Evolutionary conservation across 2,113 vertebrate genomes (phyloP), one percentile per base, ranked within the genome.

Genomic region (Seriola rivoliana): DNA sequence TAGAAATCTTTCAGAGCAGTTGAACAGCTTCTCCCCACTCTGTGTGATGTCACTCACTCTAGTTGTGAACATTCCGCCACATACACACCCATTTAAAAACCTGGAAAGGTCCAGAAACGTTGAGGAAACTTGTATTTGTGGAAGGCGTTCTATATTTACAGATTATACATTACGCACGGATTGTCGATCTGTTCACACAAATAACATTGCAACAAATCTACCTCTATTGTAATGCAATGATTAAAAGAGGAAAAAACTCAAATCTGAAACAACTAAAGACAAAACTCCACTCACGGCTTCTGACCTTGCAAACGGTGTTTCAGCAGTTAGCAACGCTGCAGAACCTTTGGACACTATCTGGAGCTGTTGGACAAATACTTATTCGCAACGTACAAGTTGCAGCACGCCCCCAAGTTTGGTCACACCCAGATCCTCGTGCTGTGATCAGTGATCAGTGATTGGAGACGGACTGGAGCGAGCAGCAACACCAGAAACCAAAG

Each of bases 331-430:
- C 16, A 4, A 8, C 29, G 17, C 8, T 4, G 54, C 7, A 34
- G n/a, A 17, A 88, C 50, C 71, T 89, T 86, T 57, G 62, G 23
- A 71, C 69, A 2, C 40, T 4, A 3, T 5, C 4, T 60, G 23
- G 7, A 59, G 8, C 14, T 6, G 2, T 9, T 38, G 32, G 59
- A 1, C 17, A 36, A 67, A 66, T 1, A 29, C 23, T 23, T 23
- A 23, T 23, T 2, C 63, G 6, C 34, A 25, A 68, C 82, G 60
- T 46, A 63, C 38, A 79, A 50, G 6, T 11, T 40, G 9, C 10
- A 65, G 23, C 25, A 4, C 54, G 54, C 4, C 54, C 54, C 2
- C 52, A 8, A 0, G 46, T 6, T 14, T 13, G 14, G 21, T 50
- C 50, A 16, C 2, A 40, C 14, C 25, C 36, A 16, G 69, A 9